Evolutionary conservation across 2,113 vertebrate genomes (phyloP).

Genomic region (Alouatta palliata): DNA sequence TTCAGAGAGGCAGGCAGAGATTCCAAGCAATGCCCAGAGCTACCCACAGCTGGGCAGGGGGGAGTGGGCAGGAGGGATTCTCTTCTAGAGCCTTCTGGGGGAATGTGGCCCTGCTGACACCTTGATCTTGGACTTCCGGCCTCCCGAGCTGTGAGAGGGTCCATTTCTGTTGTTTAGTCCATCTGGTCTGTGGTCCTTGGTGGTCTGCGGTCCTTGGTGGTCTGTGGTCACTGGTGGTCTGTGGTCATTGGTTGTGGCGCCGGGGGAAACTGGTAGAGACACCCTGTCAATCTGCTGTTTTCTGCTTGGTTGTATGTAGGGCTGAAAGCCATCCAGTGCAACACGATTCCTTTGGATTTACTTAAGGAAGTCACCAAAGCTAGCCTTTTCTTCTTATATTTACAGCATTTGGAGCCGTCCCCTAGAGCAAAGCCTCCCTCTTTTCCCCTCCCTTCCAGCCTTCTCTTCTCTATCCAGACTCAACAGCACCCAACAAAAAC

Average conservation of each 20-base stretch:
- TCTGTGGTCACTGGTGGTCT: not conserved
- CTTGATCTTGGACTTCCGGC: not conserved
- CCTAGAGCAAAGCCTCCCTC: not conserved
- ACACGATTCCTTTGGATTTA: not conserved
- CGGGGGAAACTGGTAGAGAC: not conserved
- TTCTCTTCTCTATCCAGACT: not conserved
- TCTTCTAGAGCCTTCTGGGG: not conserved
- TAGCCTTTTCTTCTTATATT: not conserved
- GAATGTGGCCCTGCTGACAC: not conserved
- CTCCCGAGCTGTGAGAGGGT: not conserved
- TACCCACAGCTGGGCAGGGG: not conserved
- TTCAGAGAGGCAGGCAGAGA: not conserved
- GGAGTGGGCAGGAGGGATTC: not conserved
- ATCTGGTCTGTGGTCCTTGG: not conserved
- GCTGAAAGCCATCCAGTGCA: not conserved
- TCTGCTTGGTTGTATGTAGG: not conserved
- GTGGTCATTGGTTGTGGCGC: too few species aligned
- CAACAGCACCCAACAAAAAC: not conserved
- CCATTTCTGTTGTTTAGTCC: not conserved
- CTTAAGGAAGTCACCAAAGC: not conserved
- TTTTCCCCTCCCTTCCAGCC: not conserved
- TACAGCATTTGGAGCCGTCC: not conserved
- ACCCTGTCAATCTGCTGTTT: not conserved
- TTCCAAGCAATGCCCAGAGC: not conserved
- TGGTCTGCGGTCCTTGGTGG: too few species aligned